Base-by-base conservation (phyloP, 2,888 invertebrate species). In the Trimorus sp. region DNA sequence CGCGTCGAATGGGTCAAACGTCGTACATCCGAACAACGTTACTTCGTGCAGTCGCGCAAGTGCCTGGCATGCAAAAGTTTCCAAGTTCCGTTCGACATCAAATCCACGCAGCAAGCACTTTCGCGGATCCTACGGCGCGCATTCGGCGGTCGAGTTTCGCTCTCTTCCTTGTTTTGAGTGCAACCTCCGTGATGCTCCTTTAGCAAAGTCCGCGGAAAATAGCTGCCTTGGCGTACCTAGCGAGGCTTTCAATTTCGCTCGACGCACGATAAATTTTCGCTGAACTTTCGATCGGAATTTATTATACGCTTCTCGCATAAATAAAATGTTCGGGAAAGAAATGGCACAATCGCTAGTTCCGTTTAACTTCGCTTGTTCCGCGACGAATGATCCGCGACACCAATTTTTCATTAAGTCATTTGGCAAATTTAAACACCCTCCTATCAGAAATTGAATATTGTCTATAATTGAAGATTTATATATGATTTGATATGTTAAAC, bases 71-170 rank as follows among this genome's bases (percentile, higher is more conserved):
- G 83, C 75, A 83, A 84, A 83, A 85, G 80, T 84, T 84, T 68
- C 36, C n/a, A 73, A 86, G 83, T 86, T 84, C 73, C 70, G 75
- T 70, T 38, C 40, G 58, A 76, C 71, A 74, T 79, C 73, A 83
- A 85, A 86, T 87, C 85, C 83, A 86, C 84, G 82, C 68, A 73
- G 80, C 83, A 78, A 82, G 83, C 80, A 83, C 79, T 83, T 83
- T 84, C 78, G 65, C 38, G 68, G 45, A 71, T 51, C 49, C 65
- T 62, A 54, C 63, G 63, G 37, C 71, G 83, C 77, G 82, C 82
- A 83, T 84, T 84, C 76, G 74, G 69, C 51, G 82, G 63, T 77
- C 81, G 75, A 66, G 69, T 78, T 63, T 79, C 56, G 49, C 49
- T 69, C 74, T 74, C 58, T 69, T 68, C 53, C 63, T 79, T 82